These are phyloP conservation scores for Drosophila novamexicana DNA, from an alignment of 1,140 invertebrate species.

Conservation along the genomic window DNA sequence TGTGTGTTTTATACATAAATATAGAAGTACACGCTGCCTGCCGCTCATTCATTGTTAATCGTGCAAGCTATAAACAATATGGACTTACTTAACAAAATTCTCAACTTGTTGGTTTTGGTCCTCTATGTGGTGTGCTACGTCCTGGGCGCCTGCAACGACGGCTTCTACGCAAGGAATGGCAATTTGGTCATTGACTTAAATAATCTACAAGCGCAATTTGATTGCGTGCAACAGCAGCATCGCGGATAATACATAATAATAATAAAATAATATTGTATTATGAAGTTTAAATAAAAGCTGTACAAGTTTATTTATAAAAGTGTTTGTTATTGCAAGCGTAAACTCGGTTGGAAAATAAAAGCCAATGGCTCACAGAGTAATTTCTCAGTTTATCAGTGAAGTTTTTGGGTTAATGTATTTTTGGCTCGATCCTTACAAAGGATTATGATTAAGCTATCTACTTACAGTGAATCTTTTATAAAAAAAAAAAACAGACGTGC, in stretches of 20 bases:
- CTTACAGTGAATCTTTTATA: too few relatives aligned
- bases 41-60: background rate
- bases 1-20: background rate
- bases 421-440: too few relatives aligned
- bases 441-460: too few relatives aligned
- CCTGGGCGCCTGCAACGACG: constrained; percentile 35
- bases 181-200: constrained; percentile 49
- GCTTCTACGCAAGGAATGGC: constrained; percentile 50
- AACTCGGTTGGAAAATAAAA: too few relatives aligned
- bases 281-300: background rate
- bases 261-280: background rate
- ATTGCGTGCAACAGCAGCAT: constrained; percentile 44
- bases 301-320: too few relatives aligned
- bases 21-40: constrained; percentile 44
- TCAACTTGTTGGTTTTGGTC: constrained; percentile 29
- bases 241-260: constrained; percentile 29
- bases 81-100: constrained; percentile 1
- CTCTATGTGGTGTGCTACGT: constrained; percentile 5
- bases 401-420: too few relatives aligned
- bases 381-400: too few relatives aligned
- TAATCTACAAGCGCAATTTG: constrained; percentile 15
- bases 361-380: too few relatives aligned
- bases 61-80: constrained; percentile 34
- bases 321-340: too few relatives aligned
- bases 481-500: too few relatives aligned